phyloP scores from a whole-genome alignment of 2,113 vertebrate species.

The Brienomyrus longianalis region DNA sequence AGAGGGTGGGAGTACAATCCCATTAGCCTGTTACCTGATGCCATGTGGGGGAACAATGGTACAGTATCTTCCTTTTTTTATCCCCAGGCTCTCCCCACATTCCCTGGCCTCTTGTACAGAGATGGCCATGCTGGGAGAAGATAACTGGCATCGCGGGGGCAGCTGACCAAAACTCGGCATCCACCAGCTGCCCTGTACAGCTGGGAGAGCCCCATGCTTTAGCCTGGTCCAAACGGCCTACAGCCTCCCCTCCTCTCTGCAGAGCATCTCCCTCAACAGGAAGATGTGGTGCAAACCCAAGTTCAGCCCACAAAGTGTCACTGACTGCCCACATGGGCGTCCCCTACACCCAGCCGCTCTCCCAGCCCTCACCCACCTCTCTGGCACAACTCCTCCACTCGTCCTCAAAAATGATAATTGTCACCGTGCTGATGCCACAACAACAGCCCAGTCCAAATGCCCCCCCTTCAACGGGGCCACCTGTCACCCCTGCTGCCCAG shows the following conservation, averaged over 20 bases:
- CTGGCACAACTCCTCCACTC: neutral
- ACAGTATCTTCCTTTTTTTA: neutral
- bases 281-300: neutral
- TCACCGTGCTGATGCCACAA: neutral
- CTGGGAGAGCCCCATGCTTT: conserved; percentile 53
- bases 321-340: neutral
- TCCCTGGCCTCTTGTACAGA: conserved; percentile 24
- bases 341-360: neutral
- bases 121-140: conserved; percentile 34
- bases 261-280: neutral
- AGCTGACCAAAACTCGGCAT: conserved; percentile 28
- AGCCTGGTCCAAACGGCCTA: conserved; percentile 43
- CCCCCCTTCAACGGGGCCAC: conserved; percentile 40
- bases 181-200: conserved; percentile 60
- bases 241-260: neutral
- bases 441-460: conserved; percentile 19
- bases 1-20: neutral
- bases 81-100: neutral
- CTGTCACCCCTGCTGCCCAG: conserved; percentile 44
- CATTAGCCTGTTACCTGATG: neutral
- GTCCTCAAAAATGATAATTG: neutral
- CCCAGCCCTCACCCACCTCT: neutral
- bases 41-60: conserved; percentile 1
- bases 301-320: neutral
- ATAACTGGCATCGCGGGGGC: conserved; percentile 30